A percentile compares a stretch with the other conserved stretches of the same genome.
phyloP scores from a whole-genome alignment of 1,140 invertebrate genomes.

The Dinoponera quadriceps region DNA sequence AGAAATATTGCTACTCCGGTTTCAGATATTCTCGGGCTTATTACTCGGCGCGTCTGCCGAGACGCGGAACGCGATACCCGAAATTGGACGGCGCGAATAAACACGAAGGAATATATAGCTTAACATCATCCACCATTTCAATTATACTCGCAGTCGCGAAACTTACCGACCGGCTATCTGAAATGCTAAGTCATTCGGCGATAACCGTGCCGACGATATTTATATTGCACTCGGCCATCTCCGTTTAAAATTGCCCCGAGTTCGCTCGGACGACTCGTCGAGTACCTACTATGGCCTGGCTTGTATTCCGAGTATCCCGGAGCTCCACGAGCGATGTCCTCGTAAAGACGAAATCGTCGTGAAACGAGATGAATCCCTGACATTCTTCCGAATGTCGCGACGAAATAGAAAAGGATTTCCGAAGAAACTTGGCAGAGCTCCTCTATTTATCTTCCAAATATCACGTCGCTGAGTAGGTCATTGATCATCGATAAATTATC shows the following conservation, averaged over 20 bases:
- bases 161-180: constrained; percentile 29
- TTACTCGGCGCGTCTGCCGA: constrained; percentile 65
- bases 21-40: constrained; percentile 73
- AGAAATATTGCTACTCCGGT: constrained; percentile 78
- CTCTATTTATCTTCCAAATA: neutral
- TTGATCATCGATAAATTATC: no score
- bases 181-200: constrained; percentile 50
- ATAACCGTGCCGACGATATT: constrained; percentile 43
- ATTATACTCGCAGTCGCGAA: constrained; percentile 24
- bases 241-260: constrained; percentile 38
- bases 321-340: neutral
- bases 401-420: neutral
- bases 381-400: neutral
- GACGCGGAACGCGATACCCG: constrained; percentile 55
- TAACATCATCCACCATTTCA: constrained; percentile 39
- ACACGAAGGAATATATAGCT: constrained; percentile 15
- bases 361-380: constrained; percentile 8
- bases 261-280: constrained; percentile 1
- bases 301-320: neutral
- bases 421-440: no score
- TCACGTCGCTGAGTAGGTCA: neutral
- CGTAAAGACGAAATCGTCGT: neutral
- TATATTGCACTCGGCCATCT: constrained; percentile 50
- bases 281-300: neutral
- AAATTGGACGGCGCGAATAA: constrained; percentile 50